Conservation (phyloP, 2,113 vertebrate species). For the Pantherophis guttatus region DNA sequence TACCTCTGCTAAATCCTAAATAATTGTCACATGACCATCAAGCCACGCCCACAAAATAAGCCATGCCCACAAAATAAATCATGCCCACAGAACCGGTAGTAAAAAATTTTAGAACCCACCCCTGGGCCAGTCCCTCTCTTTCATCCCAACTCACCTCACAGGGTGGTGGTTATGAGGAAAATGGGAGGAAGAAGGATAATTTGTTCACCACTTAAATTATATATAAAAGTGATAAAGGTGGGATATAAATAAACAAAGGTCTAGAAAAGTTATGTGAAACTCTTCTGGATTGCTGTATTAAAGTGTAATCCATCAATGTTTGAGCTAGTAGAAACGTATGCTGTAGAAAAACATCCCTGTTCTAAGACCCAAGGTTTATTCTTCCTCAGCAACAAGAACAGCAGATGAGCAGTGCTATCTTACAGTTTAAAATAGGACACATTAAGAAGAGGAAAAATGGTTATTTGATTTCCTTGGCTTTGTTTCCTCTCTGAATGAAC, state of each 20-base stretch:
- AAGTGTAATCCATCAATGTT: not conserved
- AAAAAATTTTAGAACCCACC: too few species aligned
- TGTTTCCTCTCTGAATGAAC: not conserved
- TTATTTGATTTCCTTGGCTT: not conserved
- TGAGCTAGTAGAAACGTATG: not conserved
- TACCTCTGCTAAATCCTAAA: too few species aligned
- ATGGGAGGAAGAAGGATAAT: not conserved
- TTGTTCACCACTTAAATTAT: not conserved
- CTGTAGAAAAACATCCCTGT: not conserved
- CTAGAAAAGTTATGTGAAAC: not conserved
- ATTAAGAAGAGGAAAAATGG: not conserved
- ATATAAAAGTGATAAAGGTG: not conserved
- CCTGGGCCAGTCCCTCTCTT: not conserved
- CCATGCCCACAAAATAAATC: too few species aligned
- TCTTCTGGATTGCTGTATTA: not conserved
- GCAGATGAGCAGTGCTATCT: not conserved
- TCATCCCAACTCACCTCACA: not conserved
- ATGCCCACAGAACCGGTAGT: too few species aligned
- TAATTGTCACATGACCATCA: too few species aligned
- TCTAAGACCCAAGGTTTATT: not conserved
- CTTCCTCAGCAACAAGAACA: not conserved
- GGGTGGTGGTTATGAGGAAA: not conserved
- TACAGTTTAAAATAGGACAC: not conserved
- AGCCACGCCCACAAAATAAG: too few species aligned
- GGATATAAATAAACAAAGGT: not conserved